Evolutionary conservation across 2,888 invertebrate genomes (phyloP), one percentile per base, ranked within the genome.

Genomic region (Dryomyza anilis): DNA sequence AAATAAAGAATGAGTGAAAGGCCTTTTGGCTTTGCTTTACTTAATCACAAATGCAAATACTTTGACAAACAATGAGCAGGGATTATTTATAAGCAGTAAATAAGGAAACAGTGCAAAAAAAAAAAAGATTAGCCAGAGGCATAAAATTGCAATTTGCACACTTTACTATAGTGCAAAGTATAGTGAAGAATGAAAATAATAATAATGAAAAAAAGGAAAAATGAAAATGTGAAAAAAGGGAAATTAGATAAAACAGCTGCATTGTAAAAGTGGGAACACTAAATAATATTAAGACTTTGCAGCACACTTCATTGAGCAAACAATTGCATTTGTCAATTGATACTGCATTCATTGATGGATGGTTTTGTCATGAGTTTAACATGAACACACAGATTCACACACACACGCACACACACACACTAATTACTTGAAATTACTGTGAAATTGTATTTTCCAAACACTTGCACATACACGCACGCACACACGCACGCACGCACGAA

Each of bases 1-100:
- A 39, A 2, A 39, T 39, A 39, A 39, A 14, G 39, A 39, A 12
- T 39, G 48, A 10, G 48, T 50, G 14, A 25, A 50, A 14, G 14
- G 25, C 14, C n/a, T 43, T 10, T 16, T 5, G 12, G 5, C 43
- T 10, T 43, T 43, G 43, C 43, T 16, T 43, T 14, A 16, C 43
- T 43, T 43, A 43, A 43, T 43, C 43, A 43, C 43, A 43, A 43
- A 43, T 43, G 43, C 43, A 7, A 43, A 43, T 43, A 43, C 50
- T 61, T 62, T 65, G 55, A 61, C 57, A 62, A 65, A 57, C 65
- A 52, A 65, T 57, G 65, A 30, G 33, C 61, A 65, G 23, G 62
- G 65, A 61, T 65, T 65, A 62, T 62, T 30, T 52, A 10, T 30
- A 52, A 52, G 8, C 14, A 57, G 25, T 10, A 43, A 6, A 10